phyloP scores from a whole-genome alignment of 2,113 vertebrate genomes.

The Globicephala melas region DNA sequence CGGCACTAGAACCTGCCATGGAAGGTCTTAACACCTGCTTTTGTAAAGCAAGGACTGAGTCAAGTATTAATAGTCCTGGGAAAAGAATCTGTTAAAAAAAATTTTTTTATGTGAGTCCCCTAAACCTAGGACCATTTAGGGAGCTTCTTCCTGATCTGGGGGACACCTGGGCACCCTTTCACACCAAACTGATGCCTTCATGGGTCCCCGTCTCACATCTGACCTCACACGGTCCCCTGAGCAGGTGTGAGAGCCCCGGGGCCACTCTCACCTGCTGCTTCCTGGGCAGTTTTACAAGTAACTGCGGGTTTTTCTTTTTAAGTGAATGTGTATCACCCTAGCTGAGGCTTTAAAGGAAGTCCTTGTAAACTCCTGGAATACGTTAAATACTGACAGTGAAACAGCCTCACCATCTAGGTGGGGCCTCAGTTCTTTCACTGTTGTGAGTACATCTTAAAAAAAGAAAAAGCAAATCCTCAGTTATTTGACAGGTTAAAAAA shows the following conservation, averaged over 20 bases:
- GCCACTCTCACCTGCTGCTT: accelerated
- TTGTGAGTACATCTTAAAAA: not conserved
- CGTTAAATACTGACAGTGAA: accelerated
- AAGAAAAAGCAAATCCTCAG: too few relatives aligned
- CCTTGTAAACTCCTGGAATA: accelerated
- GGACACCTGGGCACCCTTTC: not conserved
- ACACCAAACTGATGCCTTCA: not conserved
- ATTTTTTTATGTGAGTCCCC: accelerated
- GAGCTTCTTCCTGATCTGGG: not conserved
- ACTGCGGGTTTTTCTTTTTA: not conserved
- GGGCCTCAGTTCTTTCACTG: not conserved
- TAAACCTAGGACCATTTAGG: not conserved
- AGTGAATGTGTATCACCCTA: accelerated
- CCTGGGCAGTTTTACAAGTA: not conserved
- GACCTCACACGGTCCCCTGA: not conserved
- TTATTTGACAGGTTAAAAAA: not conserved
- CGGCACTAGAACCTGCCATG: not conserved
- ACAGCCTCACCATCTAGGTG: accelerated
- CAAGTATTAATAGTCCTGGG: not conserved
- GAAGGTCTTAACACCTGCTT: not conserved
- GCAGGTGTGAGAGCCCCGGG: accelerated
- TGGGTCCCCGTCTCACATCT: not conserved
- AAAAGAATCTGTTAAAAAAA: not conserved
- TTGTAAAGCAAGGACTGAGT: not conserved
- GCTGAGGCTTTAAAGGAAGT: not conserved